These are phyloP conservation scores for Andrena cerasifolii DNA, from an alignment of 1,140 invertebrate genomes.

Conservation along the genomic window DNA sequence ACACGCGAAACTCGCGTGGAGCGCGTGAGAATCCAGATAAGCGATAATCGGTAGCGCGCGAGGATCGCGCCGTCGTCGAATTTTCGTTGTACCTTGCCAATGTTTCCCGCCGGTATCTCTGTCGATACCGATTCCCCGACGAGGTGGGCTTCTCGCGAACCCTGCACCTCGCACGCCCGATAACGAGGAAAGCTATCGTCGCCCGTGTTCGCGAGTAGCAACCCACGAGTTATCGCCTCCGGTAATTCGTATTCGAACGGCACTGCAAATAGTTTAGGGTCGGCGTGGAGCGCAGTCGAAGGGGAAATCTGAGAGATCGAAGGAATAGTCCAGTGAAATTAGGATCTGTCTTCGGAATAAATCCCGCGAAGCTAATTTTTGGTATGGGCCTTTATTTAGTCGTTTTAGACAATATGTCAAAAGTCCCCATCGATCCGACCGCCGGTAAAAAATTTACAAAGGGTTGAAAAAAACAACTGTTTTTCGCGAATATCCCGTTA, in stretches of 20 bases:
- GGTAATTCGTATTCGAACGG: neutral
- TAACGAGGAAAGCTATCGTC: neutral
- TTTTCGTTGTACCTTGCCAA: neutral
- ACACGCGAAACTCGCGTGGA: conserved; percentile 49
- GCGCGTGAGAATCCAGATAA: conserved; percentile 45
- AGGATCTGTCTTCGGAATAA: too few relatives aligned
- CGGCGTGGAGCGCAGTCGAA: neutral
- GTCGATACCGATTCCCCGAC: neutral
- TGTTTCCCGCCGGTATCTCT: neutral
- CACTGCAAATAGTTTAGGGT: neutral
- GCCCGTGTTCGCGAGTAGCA: neutral
- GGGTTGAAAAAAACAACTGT: too few relatives aligned
- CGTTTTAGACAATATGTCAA: too few relatives aligned
- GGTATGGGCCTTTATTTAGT: too few relatives aligned
- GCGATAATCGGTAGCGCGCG: conserved; percentile 21
- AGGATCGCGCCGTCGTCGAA: neutral
- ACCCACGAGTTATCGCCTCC: neutral
- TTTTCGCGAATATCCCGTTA: too few relatives aligned
- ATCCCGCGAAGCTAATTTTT: too few relatives aligned
- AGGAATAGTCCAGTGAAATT: too few relatives aligned
- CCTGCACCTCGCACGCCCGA: neutral
- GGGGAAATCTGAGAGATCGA: neutral
- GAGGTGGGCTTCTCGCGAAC: too few relatives aligned
- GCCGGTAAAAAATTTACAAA: too few relatives aligned
- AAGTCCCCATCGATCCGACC: too few relatives aligned